phyloP scores from a whole-genome alignment of 2,797 vertebrate species.

The Artibeus lituratus region DNA sequence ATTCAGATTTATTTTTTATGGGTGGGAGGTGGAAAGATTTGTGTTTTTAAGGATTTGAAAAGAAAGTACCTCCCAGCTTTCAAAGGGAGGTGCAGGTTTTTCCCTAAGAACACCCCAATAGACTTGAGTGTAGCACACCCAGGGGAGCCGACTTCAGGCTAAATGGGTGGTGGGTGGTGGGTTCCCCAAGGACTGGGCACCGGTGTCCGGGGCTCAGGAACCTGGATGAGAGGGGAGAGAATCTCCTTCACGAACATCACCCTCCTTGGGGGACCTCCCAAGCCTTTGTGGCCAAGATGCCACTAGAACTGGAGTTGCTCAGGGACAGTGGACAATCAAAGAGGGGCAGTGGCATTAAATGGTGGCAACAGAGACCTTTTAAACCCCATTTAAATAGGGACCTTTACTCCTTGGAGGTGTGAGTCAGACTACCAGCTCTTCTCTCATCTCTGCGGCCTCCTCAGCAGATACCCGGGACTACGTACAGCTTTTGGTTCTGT shows the following conservation, averaged over 20 bases:
- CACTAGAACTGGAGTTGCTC: background rate
- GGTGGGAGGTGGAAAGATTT: background rate
- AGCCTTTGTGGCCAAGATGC: background rate
- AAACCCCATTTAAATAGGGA: background rate
- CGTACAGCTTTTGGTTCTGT: background rate
- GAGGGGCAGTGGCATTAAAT: too few species aligned
- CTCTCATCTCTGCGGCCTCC: too few species aligned
- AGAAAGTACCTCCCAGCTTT: background rate
- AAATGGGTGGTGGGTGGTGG: background rate
- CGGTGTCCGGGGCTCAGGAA: background rate
- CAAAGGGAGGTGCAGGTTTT: background rate
- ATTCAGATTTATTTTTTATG: background rate
- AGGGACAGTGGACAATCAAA: background rate
- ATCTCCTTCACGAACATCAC: background rate
- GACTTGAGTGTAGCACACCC: background rate
- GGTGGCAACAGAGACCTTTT: background rate
- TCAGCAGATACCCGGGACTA: background rate
- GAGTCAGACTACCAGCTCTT: background rate
- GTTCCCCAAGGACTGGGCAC: background rate
- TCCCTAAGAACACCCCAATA: background rate
- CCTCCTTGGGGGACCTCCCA: background rate
- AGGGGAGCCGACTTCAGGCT: background rate
- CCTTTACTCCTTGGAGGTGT: background rate
- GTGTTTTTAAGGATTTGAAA: slow-evolving; percentile 1
- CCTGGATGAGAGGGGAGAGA: background rate